Percentiles rank a stretch among this genome's conserved stretches.
Evolutionary conservation across 1,140 invertebrate genomes (phyloP).

Genomic region (Pemphigus obesinymphae): DNA sequence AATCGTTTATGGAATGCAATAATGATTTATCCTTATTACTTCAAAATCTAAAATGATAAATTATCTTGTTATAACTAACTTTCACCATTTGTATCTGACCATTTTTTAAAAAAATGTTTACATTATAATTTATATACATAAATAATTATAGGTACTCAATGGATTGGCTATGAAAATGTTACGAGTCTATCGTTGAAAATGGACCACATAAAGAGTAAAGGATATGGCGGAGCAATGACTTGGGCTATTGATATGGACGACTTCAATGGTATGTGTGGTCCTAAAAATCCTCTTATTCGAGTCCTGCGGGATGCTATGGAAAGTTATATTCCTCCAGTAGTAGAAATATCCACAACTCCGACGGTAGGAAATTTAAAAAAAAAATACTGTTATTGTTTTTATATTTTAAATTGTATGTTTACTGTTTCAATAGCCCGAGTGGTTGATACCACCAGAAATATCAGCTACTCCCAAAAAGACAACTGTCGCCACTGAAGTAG

Average conservation of each 20-base stretch:
- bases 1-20: too few relatives aligned
- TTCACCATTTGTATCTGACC: too few relatives aligned
- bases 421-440: slow-evolving; percentile 58
- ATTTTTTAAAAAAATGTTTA: too few relatives aligned
- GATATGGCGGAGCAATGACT: slow-evolving; percentile 76
- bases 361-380: slow-evolving; percentile 54
- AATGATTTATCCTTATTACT: too few relatives aligned
- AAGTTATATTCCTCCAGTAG: slow-evolving; percentile 67
- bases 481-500: slow-evolving; percentile 6
- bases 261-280: slow-evolving; percentile 71
- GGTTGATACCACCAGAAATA: slow-evolving; percentile 64
- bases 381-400: neutral
- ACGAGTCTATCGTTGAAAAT: slow-evolving; percentile 79
- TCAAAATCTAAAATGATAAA: too few relatives aligned
- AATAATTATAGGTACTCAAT: slow-evolving; percentile 60
- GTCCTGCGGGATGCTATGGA: slow-evolving; percentile 69
- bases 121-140: too few relatives aligned
- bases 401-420: slow-evolving; percentile 12
- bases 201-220: slow-evolving; percentile 74
- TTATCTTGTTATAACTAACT: too few relatives aligned
- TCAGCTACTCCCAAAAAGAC: slow-evolving; percentile 48
- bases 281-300: slow-evolving; percentile 65
- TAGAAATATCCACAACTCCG: slow-evolving; percentile 62
- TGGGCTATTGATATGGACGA: slow-evolving; percentile 89
- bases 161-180: slow-evolving; percentile 86